Base-by-base conservation (phyloP, 2,797 vertebrate genomes). In the Furcifer pardalis region DNA sequence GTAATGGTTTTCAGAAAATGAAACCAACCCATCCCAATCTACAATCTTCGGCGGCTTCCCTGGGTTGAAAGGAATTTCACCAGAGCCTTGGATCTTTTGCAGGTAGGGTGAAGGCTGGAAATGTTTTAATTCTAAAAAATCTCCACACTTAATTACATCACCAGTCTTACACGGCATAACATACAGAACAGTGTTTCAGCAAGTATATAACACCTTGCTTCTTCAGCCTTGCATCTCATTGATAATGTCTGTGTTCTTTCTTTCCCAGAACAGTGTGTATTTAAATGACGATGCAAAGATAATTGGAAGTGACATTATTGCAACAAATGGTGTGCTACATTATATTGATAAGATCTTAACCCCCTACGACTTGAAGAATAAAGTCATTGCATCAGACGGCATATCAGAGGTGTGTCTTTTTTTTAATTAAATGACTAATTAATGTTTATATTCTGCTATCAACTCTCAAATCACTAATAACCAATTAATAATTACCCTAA, bases 291-390 rank as follows among this genome's bases (percentile, higher is more conserved):
- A 95, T 0, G 94, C 97, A 0, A 93, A 94, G 35, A 96, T 99
- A 19, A 91, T 97, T 65, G 91, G 68, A 35, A 97, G 96, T 27
- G 97, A 98, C 91, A 94, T 95, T 15, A 75, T 91, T 0, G 96
- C 96, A 0, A 12, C 76, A 21, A 97, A 98, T 0, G 98, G 98
- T 0, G 80, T 99, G 82, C 96, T 99, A 79, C 98, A 99, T 94
- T 96, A 98, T 89, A 96, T 98, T 5, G 95, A 97, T 92, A 93
- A 88, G 0, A 74, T 98, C 90, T 95, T 99, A 88, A 86, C 89
- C 44, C 94, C 93, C 35, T 80, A 77, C 35, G 93, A 91, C 2
- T 87, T 94, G 83, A 46, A 87, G 82, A 83, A 52, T 66, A 65
- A 0, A 0, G 91, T 87, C 49, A 1, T 92, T 56, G 90, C 93